These are phyloP conservation scores for Horisme vitalbata DNA, from an alignment of 2,888 invertebrate genomes.

Conservation along the genomic window DNA sequence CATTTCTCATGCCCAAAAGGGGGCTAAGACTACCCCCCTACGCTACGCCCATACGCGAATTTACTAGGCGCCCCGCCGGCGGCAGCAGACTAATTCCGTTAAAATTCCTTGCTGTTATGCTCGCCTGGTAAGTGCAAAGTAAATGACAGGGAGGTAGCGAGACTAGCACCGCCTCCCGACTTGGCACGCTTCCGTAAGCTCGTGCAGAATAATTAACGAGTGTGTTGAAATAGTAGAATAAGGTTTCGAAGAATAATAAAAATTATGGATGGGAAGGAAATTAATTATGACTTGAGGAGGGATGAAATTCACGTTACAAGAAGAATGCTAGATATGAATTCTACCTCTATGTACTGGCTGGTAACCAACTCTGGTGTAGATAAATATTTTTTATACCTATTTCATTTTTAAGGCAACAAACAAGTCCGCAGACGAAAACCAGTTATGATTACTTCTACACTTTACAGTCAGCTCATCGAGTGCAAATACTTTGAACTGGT, in stretches of 20 bases:
- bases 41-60: slow-evolving; percentile 65
- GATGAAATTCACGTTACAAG: too few relatives aligned
- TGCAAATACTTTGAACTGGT: neutral
- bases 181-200: slow-evolving; percentile 44
- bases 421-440: too few relatives aligned
- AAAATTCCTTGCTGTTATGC: slow-evolving; percentile 78
- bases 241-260: too few relatives aligned
- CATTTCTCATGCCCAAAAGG: slow-evolving; percentile 4
- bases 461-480: too few relatives aligned
- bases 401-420: too few relatives aligned
- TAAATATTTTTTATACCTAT: too few relatives aligned
- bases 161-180: slow-evolving; percentile 48
- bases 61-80: slow-evolving; percentile 80
- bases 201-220: neutral
- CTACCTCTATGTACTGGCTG: too few relatives aligned
- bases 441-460: too few relatives aligned
- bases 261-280: too few relatives aligned
- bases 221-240: neutral
- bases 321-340: too few relatives aligned
- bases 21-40: slow-evolving; percentile 40
- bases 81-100: slow-evolving; percentile 79
- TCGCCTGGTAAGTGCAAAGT: slow-evolving; percentile 74
- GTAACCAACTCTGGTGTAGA: too few relatives aligned
- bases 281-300: too few relatives aligned
- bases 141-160: slow-evolving; percentile 67